phyloP scores from a whole-genome alignment of 2,113 vertebrate species.

The Pleuronectes platessa region DNA sequence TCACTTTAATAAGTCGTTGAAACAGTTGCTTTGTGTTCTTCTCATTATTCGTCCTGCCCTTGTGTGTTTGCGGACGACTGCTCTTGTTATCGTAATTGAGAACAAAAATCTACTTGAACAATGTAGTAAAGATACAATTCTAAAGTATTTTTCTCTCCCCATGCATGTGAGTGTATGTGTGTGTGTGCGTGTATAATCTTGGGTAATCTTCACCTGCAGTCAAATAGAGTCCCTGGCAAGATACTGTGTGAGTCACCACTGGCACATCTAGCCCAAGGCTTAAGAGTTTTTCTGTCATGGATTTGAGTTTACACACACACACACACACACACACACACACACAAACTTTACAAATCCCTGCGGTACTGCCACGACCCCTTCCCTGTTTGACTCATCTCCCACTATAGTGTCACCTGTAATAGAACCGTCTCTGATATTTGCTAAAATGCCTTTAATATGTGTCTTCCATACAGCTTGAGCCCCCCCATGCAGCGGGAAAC shows the following conservation, averaged over 20 bases:
- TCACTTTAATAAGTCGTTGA: not conserved
- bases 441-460: constrained; percentile 1
- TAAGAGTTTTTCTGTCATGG: constrained; percentile 31
- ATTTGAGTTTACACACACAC: not conserved
- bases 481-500: not conserved
- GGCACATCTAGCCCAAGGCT: constrained; percentile 39
- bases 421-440: not conserved
- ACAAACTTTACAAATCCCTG: constrained; percentile 10
- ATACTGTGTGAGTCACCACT: constrained; percentile 37
- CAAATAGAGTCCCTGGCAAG: constrained; percentile 40
- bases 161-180: not conserved
- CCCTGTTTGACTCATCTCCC: constrained; percentile 1
- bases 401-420: constrained; percentile 20
- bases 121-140: constrained; percentile 7
- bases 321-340: not conserved
- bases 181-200: constrained; percentile 11
- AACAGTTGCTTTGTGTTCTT: not conserved
- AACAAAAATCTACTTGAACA: not conserved
- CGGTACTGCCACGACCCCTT: not conserved
- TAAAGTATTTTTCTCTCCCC: constrained; percentile 15
- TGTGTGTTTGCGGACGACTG: not conserved
- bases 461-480: not conserved
- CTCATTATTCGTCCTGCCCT: not conserved
- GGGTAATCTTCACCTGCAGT: constrained; percentile 55
- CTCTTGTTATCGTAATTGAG: not conserved